Evolutionary conservation across 2,888 invertebrate genomes (phyloP).

Genomic region (Cylindroiulus punctatus): DNA sequence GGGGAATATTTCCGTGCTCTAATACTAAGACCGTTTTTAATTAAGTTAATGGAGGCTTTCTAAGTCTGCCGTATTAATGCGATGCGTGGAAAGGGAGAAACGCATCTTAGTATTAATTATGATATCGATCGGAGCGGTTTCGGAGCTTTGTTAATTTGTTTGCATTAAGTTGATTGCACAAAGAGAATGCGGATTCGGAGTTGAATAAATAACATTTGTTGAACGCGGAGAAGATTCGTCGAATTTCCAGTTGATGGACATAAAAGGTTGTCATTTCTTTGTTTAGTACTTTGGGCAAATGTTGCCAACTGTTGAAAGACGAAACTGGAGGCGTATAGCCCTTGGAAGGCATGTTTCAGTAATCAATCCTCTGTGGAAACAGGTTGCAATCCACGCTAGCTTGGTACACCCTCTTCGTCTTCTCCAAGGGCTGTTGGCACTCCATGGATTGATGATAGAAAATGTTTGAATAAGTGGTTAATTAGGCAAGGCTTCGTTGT

Average conservation of each 20-base stretch:
- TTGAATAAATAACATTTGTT: slow-evolving; percentile 18
- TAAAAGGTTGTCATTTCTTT: neutral
- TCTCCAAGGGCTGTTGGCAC: slow-evolving; percentile 39
- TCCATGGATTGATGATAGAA: slow-evolving; percentile 7
- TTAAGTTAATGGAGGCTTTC: slow-evolving; percentile 12
- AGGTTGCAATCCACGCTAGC: neutral
- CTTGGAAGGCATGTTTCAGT: neutral
- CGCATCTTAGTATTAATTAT: slow-evolving; percentile 19
- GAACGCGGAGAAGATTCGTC: neutral
- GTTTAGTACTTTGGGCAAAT: slow-evolving; percentile 3
- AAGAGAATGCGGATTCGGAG: neutral
- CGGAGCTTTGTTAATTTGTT: slow-evolving; percentile 5
- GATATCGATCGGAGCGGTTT: slow-evolving; percentile 25
- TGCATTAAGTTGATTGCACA: neutral
- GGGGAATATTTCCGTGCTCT: neutral
- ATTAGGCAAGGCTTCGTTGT: slow-evolving; percentile 35
- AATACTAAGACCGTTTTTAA: slow-evolving; percentile 20
- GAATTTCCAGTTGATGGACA: neutral
- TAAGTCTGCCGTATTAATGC: neutral
- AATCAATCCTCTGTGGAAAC: slow-evolving; percentile 24
- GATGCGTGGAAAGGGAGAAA: slow-evolving; percentile 13
- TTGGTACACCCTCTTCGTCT: neutral
- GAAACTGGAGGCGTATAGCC: neutral
- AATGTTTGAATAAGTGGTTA: slow-evolving; percentile 47
- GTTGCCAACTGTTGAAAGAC: neutral